Conservation (phyloP, 1,140 invertebrate species). For the Mycetomoellerius zeteki region DNA sequence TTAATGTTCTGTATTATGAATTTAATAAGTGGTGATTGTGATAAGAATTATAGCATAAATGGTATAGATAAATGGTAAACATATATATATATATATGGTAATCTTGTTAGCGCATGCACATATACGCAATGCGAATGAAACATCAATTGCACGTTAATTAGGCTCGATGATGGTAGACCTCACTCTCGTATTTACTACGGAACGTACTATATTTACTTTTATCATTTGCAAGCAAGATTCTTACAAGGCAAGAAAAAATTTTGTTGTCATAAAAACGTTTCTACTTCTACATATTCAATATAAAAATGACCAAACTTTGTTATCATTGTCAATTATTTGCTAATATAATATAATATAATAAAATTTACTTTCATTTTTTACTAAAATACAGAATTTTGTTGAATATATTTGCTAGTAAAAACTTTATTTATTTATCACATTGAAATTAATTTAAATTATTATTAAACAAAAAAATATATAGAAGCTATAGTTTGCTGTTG, state of each 20-base stretch:
- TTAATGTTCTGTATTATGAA: constrained; percentile 5
- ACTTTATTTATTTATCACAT: too few species aligned
- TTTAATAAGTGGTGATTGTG: constrained; percentile 53
- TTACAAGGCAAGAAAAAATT: not conserved
- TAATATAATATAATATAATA: too few species aligned
- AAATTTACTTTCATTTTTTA: too few species aligned
- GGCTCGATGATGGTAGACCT: not conserved
- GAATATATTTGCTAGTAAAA: not conserved
- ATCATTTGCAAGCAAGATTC: not conserved
- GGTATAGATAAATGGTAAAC: constrained; percentile 68
- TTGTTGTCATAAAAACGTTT: too few species aligned
- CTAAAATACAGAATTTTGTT: not conserved
- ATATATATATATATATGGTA: constrained; percentile 57
- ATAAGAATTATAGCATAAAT: constrained; percentile 66
- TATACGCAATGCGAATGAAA: not conserved
- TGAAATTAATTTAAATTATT: too few species aligned
- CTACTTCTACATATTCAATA: too few species aligned
- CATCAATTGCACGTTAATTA: constrained; percentile 33
- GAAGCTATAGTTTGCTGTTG: too few species aligned
- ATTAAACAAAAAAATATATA: too few species aligned
- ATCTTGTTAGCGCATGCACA: constrained; percentile 2
- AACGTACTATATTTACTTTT: constrained; percentile 1
- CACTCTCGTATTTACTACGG: not conserved
- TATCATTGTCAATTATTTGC: not conserved
- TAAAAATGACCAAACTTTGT: not conserved